These are phyloP conservation scores for Enteromius mattozi DNA, from an alignment of 2,797 vertebrate species.

Conservation along the genomic window DNA sequence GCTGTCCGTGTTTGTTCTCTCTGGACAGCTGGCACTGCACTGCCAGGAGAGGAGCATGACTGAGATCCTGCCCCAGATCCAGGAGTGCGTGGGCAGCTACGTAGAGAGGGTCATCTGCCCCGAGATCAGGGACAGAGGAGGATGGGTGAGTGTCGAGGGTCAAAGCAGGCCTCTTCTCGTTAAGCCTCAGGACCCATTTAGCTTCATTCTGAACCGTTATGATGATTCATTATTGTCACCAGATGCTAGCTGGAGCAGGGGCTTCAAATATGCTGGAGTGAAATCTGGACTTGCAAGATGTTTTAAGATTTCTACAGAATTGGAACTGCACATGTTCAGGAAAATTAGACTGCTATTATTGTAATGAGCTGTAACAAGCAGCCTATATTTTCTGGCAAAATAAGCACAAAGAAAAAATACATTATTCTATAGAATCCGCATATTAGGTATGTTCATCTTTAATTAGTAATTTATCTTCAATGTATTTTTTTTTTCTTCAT, in stretches of 20 bases:
- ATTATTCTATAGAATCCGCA: too few relatives aligned
- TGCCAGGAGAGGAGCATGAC: constrained; percentile 76
- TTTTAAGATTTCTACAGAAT: neutral
- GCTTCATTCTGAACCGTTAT: constrained; percentile 4
- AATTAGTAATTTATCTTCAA: too few relatives aligned
- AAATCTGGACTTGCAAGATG: neutral
- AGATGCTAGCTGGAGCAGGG: neutral
- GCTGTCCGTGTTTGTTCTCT: constrained; percentile 80
- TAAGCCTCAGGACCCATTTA: neutral
- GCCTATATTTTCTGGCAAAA: too few relatives aligned
- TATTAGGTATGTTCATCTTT: too few relatives aligned
- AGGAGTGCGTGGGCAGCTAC: constrained; percentile 76
- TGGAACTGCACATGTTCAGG: neutral
- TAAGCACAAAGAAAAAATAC: too few relatives aligned
- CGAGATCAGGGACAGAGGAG: constrained; percentile 74
- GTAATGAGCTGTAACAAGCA: neutral
- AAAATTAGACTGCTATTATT: neutral
- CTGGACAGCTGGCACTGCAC: constrained; percentile 81
- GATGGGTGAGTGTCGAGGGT: constrained; percentile 75
- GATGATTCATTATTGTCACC: neutral
- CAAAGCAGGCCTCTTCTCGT: neutral
- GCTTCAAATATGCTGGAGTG: neutral
- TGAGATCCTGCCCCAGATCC: constrained; percentile 71
- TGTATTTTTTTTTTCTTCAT: too few relatives aligned
- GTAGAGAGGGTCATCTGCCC: constrained; percentile 81